phyloP scores from a whole-genome alignment of 2,797 vertebrate genomes.

The Gastrophryne carolinensis region DNA sequence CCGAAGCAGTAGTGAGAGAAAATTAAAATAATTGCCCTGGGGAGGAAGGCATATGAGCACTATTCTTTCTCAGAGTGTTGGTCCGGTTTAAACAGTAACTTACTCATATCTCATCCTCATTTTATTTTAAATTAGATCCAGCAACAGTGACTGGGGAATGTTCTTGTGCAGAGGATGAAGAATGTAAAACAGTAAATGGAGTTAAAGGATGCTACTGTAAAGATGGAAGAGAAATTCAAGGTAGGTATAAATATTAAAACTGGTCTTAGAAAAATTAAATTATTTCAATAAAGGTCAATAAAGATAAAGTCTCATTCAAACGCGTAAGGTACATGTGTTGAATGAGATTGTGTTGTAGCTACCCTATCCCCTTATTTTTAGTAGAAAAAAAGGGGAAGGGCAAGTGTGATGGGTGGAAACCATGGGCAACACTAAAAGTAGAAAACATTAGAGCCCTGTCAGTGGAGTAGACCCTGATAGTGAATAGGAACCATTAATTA shows the following conservation, averaged over 20 bases:
- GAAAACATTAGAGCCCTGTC: too few species aligned
- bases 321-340: not conserved
- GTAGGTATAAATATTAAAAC: not conserved
- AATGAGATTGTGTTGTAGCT: not conserved
- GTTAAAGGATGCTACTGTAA: constrained; percentile 14
- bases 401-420: too few species aligned
- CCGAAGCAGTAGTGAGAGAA: too few species aligned
- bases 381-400: not conserved
- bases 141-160: not conserved
- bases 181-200: constrained; percentile 6
- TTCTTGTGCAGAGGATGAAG: constrained; percentile 11
- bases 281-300: not conserved
- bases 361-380: not conserved
- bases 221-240: not conserved
- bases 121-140: not conserved
- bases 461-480: too few species aligned
- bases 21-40: too few species aligned
- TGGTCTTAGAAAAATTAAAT: not conserved
- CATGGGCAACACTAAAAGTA: too few species aligned
- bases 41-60: too few species aligned
- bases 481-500: too few species aligned
- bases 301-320: not conserved
- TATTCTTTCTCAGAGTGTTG: too few species aligned
- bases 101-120: too few species aligned
- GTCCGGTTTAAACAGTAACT: too few species aligned